Evolutionary conservation across 2,888 invertebrate genomes (phyloP), one percentile per base, ranked within the genome.

Genomic region (Diaprepes abbreviatus): DNA sequence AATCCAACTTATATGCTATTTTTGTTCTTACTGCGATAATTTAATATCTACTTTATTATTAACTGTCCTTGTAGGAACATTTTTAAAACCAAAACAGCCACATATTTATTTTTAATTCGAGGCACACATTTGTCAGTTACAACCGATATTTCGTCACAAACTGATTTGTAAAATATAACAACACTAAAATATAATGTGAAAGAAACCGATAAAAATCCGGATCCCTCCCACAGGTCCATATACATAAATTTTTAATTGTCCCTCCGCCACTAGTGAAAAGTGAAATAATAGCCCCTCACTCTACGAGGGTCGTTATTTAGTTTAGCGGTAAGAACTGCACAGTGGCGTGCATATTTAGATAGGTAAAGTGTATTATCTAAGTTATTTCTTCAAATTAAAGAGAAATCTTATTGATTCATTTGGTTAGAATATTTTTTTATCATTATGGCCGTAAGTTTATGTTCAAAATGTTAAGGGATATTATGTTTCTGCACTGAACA

Each of bases 191-290:
- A 67, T 67, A 63, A 71, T 52, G 59, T 73, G 75, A 74, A 79
- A 79, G 79, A 79, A 80, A 81, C 79, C 81, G 78, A 81, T 81
- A 81, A 80, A 83, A 80, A 74, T 76, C 73, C 57, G 38, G 38
- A 79, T 81, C 82, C 82, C 82, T 82, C 80, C 83, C 81, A 80
- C 81, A 75, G 77, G 62, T 50, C 68, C 62, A 69, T 69, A 66
- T 66, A 78, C 77, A 80, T 79, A 81, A 79, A 80, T 80, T 81
- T 82, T 83, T 82, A 82, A 82, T 82, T 81, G 79, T 81, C 78
- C 81, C 79, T 79, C 79, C 77, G 77, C 79, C 80, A 77, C 78
- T 64, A 74, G 71, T 73, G 76, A 72, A 73, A 73, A 77, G 73
- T 76, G 73, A 73, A 78, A 77, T 75, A 79, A 78, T 76, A 74